Conservation (phyloP, 2,888 invertebrate species). For the Meganola albula region DNA sequence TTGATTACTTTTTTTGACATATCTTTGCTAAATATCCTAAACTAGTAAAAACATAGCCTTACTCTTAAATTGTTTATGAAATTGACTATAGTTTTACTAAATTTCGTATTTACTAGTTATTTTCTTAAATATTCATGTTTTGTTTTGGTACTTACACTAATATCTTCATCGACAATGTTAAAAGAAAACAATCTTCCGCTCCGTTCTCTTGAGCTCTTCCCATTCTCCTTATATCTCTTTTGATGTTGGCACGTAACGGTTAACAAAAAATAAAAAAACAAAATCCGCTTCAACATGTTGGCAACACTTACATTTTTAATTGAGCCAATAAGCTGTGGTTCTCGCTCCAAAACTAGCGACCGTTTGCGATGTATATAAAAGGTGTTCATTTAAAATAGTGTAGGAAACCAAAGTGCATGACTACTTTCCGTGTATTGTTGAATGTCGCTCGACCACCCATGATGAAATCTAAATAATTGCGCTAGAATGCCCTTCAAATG, state of each 20-base stretch:
- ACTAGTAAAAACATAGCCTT: too few relatives aligned
- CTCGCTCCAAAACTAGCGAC: slow-evolving; percentile 33
- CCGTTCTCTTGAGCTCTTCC: not conserved
- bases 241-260: slow-evolving; percentile 33
- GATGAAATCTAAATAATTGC: too few relatives aligned
- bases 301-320: slow-evolving; percentile 28
- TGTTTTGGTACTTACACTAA: slow-evolving; percentile 79
- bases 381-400: slow-evolving; percentile 46
- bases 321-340: slow-evolving; percentile 40
- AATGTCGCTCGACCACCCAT: too few relatives aligned
- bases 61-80: too few relatives aligned
- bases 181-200: slow-evolving; percentile 74
- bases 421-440: slow-evolving; percentile 61
- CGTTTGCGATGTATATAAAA: slow-evolving; percentile 44
- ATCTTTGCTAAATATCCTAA: too few relatives aligned
- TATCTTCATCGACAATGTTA: slow-evolving; percentile 69
- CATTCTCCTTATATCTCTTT: slow-evolving; percentile 20
- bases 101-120: too few relatives aligned
- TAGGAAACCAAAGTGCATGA: slow-evolving; percentile 41
- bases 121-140: too few relatives aligned
- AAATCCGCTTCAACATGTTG: slow-evolving; percentile 35
- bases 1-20: too few relatives aligned
- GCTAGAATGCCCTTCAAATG: too few relatives aligned
- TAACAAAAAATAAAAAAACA: slow-evolving; percentile 27
- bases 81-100: too few relatives aligned